Percentiles rank a stretch among this genome's conserved stretches.
Evolutionary conservation across 1,140 invertebrate species (phyloP).

Genomic region (Bombus waltoni): DNA sequence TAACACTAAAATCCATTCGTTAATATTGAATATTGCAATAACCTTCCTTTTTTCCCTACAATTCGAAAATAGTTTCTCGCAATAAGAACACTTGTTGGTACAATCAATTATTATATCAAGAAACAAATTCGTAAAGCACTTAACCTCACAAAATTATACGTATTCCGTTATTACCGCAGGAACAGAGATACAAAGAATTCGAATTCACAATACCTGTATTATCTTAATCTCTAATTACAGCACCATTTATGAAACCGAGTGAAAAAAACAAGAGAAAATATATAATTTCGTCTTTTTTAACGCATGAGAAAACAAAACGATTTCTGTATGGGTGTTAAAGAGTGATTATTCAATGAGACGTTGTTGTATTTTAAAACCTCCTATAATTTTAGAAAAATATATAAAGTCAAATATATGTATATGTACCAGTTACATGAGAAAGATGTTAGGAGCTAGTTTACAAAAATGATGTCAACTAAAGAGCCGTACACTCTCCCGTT

Average conservation of each 20-base stretch:
- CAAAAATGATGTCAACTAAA: conserved; percentile 16
- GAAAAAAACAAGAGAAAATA: neutral
- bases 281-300: neutral
- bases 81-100: neutral
- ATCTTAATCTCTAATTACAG: conserved; percentile 19
- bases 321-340: neutral
- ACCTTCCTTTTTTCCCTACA: neutral
- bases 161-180: neutral
- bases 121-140: neutral
- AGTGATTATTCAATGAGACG: conserved; percentile 1
- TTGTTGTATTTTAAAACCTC: conserved; percentile 6
- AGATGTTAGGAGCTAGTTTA: conserved; percentile 17
- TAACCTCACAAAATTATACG: neutral
- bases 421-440: conserved; percentile 15
- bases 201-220: neutral
- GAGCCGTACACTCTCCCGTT: neutral
- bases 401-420: conserved; percentile 5
- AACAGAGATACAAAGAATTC: neutral
- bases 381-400: conserved; percentile 30
- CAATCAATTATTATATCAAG: neutral
- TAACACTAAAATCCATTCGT: neutral
- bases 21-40: neutral
- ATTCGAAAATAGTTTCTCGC: neutral
- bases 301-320: neutral
- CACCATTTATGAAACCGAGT: neutral